phyloP scores from a whole-genome alignment of 2,888 invertebrate species.

The Pachliopta kotzebuea region DNA sequence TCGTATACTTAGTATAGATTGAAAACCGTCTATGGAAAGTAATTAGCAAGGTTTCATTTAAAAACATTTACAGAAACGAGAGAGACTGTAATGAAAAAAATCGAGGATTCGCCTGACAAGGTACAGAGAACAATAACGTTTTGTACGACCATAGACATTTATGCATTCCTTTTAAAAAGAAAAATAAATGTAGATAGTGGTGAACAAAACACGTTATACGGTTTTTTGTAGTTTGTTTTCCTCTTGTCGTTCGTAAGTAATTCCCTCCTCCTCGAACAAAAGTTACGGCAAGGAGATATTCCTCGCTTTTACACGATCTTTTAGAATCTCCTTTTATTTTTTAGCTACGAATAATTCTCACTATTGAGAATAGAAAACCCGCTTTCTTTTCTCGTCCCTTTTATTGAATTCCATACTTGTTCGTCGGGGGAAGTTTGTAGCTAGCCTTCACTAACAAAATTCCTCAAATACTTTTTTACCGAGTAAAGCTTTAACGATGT shows the following conservation, averaged over 20 bases:
- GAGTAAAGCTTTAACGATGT: conserved; percentile 51
- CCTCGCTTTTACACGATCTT: conserved; percentile 53
- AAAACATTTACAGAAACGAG: neutral
- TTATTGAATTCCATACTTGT: conserved; percentile 73
- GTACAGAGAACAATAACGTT: conserved; percentile 16
- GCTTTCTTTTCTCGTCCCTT: conserved; percentile 55
- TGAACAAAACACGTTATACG: conserved; percentile 45
- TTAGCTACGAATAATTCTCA: conserved; percentile 69
- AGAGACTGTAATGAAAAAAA: conserved; percentile 5
- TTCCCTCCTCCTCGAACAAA: conserved; percentile 60
- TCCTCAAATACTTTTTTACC: conserved; percentile 53
- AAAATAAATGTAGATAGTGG: conserved; percentile 25
- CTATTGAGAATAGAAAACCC: conserved; percentile 61
- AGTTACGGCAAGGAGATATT: conserved; percentile 58
- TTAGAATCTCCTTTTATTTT: conserved; percentile 57
- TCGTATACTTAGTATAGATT: too few relatives aligned
- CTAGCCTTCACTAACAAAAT: conserved; percentile 54
- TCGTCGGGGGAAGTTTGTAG: conserved; percentile 57
- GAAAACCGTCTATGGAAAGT: neutral
- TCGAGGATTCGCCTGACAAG: conserved; percentile 11
- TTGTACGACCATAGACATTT: conserved; percentile 22
- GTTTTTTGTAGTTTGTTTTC: conserved; percentile 64
- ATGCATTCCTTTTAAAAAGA: conserved; percentile 22
- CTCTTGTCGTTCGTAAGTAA: conserved; percentile 68
- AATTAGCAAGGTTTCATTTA: neutral